Evolutionary conservation across 2,797 vertebrate genomes (phyloP), one percentile per base, ranked within the genome.

Genomic region (Eutrigla gurnardus): DNA sequence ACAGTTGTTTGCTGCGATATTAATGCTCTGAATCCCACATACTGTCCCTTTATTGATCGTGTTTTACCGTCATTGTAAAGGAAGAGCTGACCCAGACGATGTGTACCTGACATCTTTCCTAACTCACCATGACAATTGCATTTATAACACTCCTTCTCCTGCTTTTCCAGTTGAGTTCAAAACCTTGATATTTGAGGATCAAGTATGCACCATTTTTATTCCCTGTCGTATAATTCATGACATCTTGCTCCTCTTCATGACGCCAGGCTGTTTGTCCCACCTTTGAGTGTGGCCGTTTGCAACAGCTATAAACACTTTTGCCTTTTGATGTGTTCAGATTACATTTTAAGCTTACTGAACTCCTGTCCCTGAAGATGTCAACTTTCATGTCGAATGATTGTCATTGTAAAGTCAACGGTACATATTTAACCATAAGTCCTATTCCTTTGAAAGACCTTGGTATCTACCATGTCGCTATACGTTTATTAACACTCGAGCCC

Each of bases 31-130:
- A 25, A 25, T 25, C 3, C 5, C 49, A 11, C 12, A 12, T 12
- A 32, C 32, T 12, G 49, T 18, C 5, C 49, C 49, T 45, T 67
- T 68, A 75, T 65, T 73, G 40, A 45, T 37, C 62, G 35, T 65
- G 4, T 37, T 63, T 73, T 62, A 14, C 14, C 54, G 37, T 32
- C 14, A 4, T 11, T 61, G 33, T 46, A n/a, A 80, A 49, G 8
- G 15, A 70, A 60, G 11, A 58, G 25, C 12, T n/a, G 45, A 25
- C 25, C 25, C 17, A 61, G 36, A 55, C 42, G 45, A 65, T 37
- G 33, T 57, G 32, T 70, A 4, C 37, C 14, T 39, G 37, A 50
- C n/a, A 68, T 18, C 49, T 42, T 35, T 49, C 49, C 35, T 36
- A 43, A 1, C 2, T 42, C 45, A 60, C 25, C 1, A 25, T 25